phyloP scores from a whole-genome alignment of 1,140 invertebrate species.

The Nylanderia fulva region DNA sequence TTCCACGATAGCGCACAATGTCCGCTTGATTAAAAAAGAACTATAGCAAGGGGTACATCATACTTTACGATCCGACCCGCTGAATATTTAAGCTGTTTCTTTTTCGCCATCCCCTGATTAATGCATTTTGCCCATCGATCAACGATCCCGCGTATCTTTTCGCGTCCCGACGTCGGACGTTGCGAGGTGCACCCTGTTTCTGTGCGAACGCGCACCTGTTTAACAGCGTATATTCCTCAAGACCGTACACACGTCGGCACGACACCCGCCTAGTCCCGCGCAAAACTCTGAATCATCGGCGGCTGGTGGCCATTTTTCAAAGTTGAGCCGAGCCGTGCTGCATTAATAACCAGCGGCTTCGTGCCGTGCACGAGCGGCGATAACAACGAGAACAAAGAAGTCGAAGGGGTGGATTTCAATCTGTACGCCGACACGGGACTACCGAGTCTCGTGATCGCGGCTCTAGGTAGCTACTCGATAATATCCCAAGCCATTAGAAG shows the following conservation, averaged over 20 bases:
- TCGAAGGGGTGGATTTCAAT: conserved; percentile 75
- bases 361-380: conserved; percentile 68
- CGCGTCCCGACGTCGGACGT: conserved; percentile 32
- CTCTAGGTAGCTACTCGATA: conserved; percentile 56
- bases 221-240: conserved; percentile 66
- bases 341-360: conserved; percentile 76
- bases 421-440: conserved; percentile 64
- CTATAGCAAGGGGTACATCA: neutral
- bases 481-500: conserved; percentile 66
- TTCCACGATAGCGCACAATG: neutral
- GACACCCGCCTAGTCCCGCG: conserved; percentile 64
- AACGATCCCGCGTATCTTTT: conserved; percentile 57
- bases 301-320: conserved; percentile 73
- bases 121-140: conserved; percentile 50
- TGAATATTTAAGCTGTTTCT: conserved; percentile 51
- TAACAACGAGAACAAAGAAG: conserved; percentile 75
- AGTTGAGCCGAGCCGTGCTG: conserved; percentile 67
- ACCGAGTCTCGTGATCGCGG: conserved; percentile 51
- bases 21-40: neutral
- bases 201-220: conserved; percentile 74
- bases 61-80: neutral
- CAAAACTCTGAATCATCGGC: conserved; percentile 76
- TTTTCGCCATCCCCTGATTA: conserved; percentile 42
- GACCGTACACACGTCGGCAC: conserved; percentile 65
- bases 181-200: conserved; percentile 13